These are phyloP conservation scores for Drosophila biarmipes DNA, from an alignment of 1,140 invertebrate species.

Conservation along the genomic window DNA sequence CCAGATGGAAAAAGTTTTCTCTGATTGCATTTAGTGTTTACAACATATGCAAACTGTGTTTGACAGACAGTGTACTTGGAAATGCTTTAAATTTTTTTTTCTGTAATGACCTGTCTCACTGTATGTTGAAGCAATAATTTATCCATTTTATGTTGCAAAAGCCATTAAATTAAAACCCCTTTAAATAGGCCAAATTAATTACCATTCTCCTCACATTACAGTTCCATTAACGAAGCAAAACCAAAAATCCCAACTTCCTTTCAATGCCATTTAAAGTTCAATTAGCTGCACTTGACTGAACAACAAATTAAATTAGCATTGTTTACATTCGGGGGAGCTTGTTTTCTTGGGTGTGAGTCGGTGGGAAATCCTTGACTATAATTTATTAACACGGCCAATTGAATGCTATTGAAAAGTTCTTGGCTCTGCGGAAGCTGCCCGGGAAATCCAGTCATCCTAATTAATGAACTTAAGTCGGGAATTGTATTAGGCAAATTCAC, in stretches of 20 bases:
- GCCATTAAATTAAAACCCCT: neutral
- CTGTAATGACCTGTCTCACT: neutral
- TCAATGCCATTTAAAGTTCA: constrained; percentile 48
- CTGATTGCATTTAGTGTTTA: constrained; percentile 55
- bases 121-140: neutral
- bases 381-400: constrained; percentile 66
- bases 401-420: constrained; percentile 35
- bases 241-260: constrained; percentile 7
- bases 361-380: constrained; percentile 40
- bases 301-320: constrained; percentile 70
- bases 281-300: constrained; percentile 63
- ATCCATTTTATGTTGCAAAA: neutral
- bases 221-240: constrained; percentile 16
- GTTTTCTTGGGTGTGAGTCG: constrained; percentile 1
- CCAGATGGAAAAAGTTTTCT: constrained; percentile 46
- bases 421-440: constrained; percentile 39
- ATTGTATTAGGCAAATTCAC: constrained; percentile 59
- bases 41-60: constrained; percentile 15
- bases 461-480: constrained; percentile 69
- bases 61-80: neutral
- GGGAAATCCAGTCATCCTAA: constrained; percentile 23
- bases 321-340: constrained; percentile 20
- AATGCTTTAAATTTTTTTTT: neutral
- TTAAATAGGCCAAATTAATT: constrained; percentile 1
- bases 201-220: constrained; percentile 3